Evolutionary conservation across 2,888 invertebrate species (phyloP).

Genomic region (Melanophora roralis): DNA sequence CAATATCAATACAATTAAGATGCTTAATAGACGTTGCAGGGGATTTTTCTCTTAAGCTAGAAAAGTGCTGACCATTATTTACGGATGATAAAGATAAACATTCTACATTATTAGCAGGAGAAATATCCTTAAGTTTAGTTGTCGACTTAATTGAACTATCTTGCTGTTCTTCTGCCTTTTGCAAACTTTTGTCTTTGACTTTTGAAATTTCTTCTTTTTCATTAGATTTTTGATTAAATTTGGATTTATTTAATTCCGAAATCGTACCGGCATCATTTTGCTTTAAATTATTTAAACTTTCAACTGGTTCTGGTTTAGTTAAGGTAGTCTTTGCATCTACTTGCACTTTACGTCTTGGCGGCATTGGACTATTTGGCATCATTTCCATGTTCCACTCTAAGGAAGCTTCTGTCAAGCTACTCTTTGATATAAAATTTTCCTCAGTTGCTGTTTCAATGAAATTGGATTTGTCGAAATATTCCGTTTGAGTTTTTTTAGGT

Average conservation of each 20-base stretch:
- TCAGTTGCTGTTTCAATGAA: background rate
- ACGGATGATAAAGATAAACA: background rate
- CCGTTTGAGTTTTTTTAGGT: background rate
- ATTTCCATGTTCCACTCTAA: slow-evolving; percentile 60
- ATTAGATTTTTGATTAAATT: slow-evolving; percentile 35
- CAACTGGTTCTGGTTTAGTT: slow-evolving; percentile 5
- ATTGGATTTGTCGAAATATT: background rate
- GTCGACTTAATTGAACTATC: background rate
- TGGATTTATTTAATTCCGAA: background rate
- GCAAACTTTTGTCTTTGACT: background rate
- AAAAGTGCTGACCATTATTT: slow-evolving; percentile 1
- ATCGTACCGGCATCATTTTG: slow-evolving; percentile 66
- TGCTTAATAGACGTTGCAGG: slow-evolving; percentile 67
- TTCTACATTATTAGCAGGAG: background rate
- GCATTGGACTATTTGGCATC: slow-evolving; percentile 57
- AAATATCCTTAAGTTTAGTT: background rate
- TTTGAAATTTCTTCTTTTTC: background rate
- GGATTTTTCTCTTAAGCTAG: slow-evolving; percentile 57
- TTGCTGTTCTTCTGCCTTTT: background rate
- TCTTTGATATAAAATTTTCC: background rate
- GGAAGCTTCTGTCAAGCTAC: slow-evolving; percentile 10
- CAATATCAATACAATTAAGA: slow-evolving; percentile 67
- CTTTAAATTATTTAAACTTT: slow-evolving; percentile 65
- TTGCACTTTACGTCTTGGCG: slow-evolving; percentile 26
- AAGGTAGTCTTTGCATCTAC: slow-evolving; percentile 7